Conservation (phyloP, 2,797 vertebrate species). For the Spinibarbus caldwelli region DNA sequence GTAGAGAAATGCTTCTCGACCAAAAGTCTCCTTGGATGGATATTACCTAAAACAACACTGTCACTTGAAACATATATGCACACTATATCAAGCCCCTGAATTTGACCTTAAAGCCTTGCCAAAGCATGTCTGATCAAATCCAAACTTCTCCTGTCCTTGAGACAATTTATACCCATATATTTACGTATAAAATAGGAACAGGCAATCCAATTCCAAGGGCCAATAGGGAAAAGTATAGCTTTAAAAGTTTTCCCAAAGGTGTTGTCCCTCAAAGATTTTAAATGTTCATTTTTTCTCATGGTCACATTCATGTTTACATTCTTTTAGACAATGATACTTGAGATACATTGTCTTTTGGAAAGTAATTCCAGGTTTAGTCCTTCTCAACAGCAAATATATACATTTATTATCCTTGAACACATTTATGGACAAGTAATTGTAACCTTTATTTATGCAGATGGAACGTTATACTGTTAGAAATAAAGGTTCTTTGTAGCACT, state of each 20-base stretch:
- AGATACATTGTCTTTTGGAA: constrained; percentile 19
- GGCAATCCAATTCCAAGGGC: background rate
- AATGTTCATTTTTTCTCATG: background rate
- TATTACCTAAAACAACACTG: constrained; percentile 30
- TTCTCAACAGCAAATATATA: background rate
- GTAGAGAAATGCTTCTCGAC: constrained; percentile 13
- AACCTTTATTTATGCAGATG: background rate
- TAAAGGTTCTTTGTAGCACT: background rate
- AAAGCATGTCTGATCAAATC: constrained; percentile 36
- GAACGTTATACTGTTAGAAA: background rate
- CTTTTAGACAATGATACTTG: background rate
- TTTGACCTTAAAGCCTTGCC: constrained; percentile 44
- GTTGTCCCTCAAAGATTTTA: background rate
- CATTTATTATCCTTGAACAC: background rate
- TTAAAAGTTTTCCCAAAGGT: background rate
- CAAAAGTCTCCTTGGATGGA: constrained; percentile 43
- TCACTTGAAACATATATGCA: constrained; percentile 42
- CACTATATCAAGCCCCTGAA: constrained; percentile 9
- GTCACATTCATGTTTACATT: background rate
- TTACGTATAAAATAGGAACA: background rate
- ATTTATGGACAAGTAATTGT: background rate
- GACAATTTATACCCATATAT: background rate
- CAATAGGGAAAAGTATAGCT: background rate
- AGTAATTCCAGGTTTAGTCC: constrained; percentile 7
- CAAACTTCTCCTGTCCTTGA: background rate